Evolutionary conservation across 2,888 invertebrate species (phyloP), one percentile per base, ranked within the genome.

Genomic region (Eristalis tenax): DNA sequence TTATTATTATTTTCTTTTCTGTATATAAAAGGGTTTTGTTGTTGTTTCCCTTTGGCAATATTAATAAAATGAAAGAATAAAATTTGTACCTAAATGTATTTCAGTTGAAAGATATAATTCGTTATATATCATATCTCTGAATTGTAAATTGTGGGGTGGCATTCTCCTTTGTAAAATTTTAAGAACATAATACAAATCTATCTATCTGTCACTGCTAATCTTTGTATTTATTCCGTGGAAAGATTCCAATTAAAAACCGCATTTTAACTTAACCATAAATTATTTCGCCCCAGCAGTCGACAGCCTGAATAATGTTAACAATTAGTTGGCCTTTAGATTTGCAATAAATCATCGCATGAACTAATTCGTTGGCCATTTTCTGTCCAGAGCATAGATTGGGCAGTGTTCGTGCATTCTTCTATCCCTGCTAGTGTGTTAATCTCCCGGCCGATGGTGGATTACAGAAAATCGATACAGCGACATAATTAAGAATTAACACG

Each of bases 401-500:
- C 8, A 50, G 50, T 18, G 18, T 50, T 50, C 18, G 18, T 50
- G n/a, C n/a, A 50, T n/a, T 65, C 18, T 50, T 6, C 38, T n/a
- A 22, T 15, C 13, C 50, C 56, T 35, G 38, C 13, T 35, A 15
- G 28, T 18, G 10, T 15, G 23, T 15, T 22, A 66, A 28, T 63
- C 40, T 56, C 40, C 32, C 65, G 65, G 50, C 32, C 32, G 73
- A 56, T 69, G n/a, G 64, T 86, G 79, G 78, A 83, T 83, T 68
- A 79, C 68, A 70, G 79, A 76, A 87, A 83, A 79, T 61, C 38
- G 66, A 87, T 38, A 79, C 75, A 38, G 26, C 83, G 76, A 84
- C 80, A 88, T 84, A 88, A 88, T 88, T 88, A 77, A 77, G 84
- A 88, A 89, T 86, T 89, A 84, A 88, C 88, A 89, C 80, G 89